Conservation (phyloP, 2,888 invertebrate genomes). For the Drosophila buzzatii region DNA sequence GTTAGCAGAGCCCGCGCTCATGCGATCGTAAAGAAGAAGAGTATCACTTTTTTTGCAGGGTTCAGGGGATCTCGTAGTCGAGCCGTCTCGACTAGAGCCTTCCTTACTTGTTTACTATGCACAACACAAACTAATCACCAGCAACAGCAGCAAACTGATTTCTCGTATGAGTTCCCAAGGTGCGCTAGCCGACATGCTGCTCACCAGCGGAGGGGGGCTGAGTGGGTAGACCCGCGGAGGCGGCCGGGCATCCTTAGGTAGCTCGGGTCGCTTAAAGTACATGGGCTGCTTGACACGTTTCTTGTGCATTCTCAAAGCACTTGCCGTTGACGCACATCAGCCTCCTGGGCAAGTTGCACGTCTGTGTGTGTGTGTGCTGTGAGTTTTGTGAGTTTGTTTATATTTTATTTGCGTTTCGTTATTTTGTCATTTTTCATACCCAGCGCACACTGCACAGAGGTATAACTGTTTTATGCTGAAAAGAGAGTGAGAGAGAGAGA, state of each 20-base stretch:
- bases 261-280: constrained; percentile 22
- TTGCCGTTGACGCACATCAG: constrained; percentile 50
- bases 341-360: constrained; percentile 46
- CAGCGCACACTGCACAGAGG: neutral
- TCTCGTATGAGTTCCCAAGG: constrained; percentile 50
- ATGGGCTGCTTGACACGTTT: constrained; percentile 57
- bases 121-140: constrained; percentile 60
- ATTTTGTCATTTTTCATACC: constrained; percentile 19
- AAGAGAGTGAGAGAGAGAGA: too few species aligned
- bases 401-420: constrained; percentile 49
- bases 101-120: too few species aligned
- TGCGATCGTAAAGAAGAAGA: too few species aligned
- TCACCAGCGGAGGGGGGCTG: neutral
- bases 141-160: constrained; percentile 29
- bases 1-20: too few species aligned
- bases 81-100: too few species aligned
- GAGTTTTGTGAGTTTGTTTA: constrained; percentile 30
- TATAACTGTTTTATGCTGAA: neutral
- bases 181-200: constrained; percentile 15
- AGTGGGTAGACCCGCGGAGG: neutral
- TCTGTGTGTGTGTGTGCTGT: neutral
- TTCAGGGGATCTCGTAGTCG: too few species aligned
- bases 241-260: constrained; percentile 3
- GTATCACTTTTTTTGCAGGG: too few species aligned
- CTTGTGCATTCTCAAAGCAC: constrained; percentile 41